phyloP scores from a whole-genome alignment of 2,113 vertebrate genomes.

The Machaerirhynchus nigripectus region DNA sequence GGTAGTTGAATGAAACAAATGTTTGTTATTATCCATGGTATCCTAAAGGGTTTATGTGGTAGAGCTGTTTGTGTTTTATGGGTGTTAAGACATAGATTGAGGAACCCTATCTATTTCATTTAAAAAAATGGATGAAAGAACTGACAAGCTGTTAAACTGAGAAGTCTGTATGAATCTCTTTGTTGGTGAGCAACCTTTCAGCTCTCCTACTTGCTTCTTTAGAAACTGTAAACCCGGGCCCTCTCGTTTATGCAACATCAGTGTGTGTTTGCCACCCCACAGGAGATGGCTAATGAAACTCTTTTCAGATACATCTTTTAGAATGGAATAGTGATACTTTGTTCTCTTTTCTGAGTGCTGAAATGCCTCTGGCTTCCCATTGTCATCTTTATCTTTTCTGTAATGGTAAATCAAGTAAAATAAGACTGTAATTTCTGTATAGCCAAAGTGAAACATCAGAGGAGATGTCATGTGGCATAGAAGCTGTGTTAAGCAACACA shows the following conservation, averaged over 20 bases:
- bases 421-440: not conserved
- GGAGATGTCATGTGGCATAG: not conserved
- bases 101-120: not conserved
- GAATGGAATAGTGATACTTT: not conserved
- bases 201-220: not conserved
- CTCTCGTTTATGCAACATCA: not conserved
- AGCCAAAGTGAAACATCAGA: not conserved
- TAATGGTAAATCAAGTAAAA: not conserved
- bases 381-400: not conserved
- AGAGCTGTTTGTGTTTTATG: not conserved
- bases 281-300: not conserved
- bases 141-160: not conserved
- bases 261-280: not conserved
- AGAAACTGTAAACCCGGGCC: not conserved
- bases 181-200: not conserved
- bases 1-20: conserved; percentile 18
- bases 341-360: not conserved
- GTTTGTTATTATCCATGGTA: conserved; percentile 21
- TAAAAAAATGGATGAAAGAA: not conserved
- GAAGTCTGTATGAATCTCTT: not conserved
- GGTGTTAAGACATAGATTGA: not conserved
- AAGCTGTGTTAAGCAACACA: not conserved
- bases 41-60: not conserved
- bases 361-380: not conserved
- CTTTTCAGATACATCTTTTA: not conserved